Evolutionary conservation across 2,888 invertebrate genomes (phyloP), one percentile per base, ranked within the genome.

Genomic region (Drosophila nigritarsus): DNA sequence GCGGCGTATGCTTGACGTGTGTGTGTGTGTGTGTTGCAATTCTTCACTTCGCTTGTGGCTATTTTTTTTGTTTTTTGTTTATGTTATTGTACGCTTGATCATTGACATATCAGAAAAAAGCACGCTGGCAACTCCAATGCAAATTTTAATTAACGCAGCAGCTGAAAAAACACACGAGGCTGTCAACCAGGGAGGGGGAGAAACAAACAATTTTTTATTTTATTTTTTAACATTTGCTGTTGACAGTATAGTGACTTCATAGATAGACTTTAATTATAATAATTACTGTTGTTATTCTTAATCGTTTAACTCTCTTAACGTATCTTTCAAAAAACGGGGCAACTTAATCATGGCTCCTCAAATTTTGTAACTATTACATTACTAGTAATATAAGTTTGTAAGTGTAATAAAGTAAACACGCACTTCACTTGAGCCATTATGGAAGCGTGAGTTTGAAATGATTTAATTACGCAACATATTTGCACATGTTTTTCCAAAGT

Each of bases 1-100:
- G 30, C 62, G 65, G 83, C 83, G 88, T 85, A 87, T 82, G 36
- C 80, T 73, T 68, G 70, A 84, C 13, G 32, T 32, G 11, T 27
- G 15, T 34, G 34, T 15, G 36, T 15, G 34, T 81, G 6, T 18
- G 50, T 56, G 61, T 59, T 48, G 59, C 32, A 60, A 55, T 68
- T 56, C 45, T 8, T 50, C 45, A 67, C 27, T 65, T 63, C 27
- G 58, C 65, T 65, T 62, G 49, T 48, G 56, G 20, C 5, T 38
- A 30, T 54, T 11, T 24, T 48, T 61, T 36, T 42, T 13, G 7
- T 29, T 8, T 45, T 20, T 30, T 9, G 9, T 15, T 4, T 8
- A 15, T 15, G 4, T 15, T 45, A 24, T 4, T 56, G 49, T n/a
- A 49, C 27, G 36, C 48, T n/a, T 32, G 36, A 48, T 34, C 50